Evolutionary conservation across 1,140 invertebrate genomes (phyloP).

Genomic region (Papilio xuthus): DNA sequence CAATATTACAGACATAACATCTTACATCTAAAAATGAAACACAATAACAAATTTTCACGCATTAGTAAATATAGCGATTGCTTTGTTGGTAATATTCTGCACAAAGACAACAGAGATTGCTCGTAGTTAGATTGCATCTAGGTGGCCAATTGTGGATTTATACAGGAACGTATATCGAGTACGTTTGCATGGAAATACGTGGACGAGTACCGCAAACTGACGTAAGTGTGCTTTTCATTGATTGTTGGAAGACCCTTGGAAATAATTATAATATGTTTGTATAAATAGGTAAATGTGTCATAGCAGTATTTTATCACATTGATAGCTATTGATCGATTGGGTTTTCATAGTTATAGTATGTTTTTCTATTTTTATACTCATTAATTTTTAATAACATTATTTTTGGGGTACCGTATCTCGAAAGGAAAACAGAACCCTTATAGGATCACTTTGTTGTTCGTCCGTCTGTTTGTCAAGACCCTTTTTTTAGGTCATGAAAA

Average conservation of each 20-base stretch:
- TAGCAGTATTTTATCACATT: too few species aligned
- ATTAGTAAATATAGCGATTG: not conserved
- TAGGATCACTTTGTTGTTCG: too few species aligned
- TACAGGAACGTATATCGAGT: not conserved
- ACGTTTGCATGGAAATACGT: not conserved
- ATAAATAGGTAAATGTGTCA: too few species aligned
- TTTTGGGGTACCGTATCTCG: too few species aligned
- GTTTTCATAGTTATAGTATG: too few species aligned
- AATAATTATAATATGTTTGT: too few species aligned
- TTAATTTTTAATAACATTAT: too few species aligned
- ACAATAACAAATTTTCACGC: not conserved
- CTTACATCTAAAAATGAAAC: not conserved
- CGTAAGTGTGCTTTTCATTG: not conserved
- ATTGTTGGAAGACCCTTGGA: not conserved
- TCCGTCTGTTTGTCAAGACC: too few species aligned
- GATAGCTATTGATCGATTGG: too few species aligned
- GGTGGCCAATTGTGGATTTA: constrained; percentile 2
- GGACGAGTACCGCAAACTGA: not conserved
- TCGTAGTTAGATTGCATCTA: not conserved
- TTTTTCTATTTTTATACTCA: too few species aligned
- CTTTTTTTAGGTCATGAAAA: too few species aligned
- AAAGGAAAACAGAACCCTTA: too few species aligned
- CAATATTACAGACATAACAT: not conserved
- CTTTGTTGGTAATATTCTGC: not conserved
- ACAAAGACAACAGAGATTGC: not conserved